phyloP scores from a whole-genome alignment of 2,113 vertebrate species.

The Sylvietta virens region DNA sequence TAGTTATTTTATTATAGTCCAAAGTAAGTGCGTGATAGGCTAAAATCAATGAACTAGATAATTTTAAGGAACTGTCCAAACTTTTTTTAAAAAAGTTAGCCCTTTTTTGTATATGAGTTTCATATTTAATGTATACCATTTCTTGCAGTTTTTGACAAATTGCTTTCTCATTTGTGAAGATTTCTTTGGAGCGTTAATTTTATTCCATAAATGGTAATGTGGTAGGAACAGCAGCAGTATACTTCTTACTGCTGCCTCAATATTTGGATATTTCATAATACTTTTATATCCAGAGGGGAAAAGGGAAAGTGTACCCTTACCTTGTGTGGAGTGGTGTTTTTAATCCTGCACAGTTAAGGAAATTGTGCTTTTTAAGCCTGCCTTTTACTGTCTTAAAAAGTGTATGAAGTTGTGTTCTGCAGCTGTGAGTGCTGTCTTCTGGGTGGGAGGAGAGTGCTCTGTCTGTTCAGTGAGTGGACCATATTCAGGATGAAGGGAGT shows the following conservation, averaged over 20 bases:
- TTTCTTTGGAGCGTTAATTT: constrained; percentile 45
- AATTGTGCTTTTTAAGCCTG: constrained; percentile 26
- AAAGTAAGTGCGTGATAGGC: constrained; percentile 54
- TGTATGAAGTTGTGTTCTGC: background rate
- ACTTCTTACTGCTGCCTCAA: constrained; percentile 39
- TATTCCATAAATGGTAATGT: constrained; percentile 37
- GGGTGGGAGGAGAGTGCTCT: background rate
- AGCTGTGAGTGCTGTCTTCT: background rate
- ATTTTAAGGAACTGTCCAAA: constrained; percentile 49
- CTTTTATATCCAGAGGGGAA: constrained; percentile 1
- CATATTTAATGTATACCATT: constrained; percentile 69
- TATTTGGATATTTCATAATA: background rate
- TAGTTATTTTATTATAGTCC: constrained; percentile 53
- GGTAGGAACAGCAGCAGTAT: constrained; percentile 28
- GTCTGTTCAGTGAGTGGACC: background rate
- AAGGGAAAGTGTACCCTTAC: background rate
- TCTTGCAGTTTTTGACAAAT: constrained; percentile 67
- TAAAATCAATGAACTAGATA: constrained; percentile 51
- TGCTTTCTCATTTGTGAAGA: constrained; percentile 57
- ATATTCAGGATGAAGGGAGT: background rate
- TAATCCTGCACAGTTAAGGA: constrained; percentile 9
- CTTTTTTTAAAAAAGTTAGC: background rate
- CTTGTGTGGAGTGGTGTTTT: background rate
- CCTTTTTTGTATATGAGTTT: constrained; percentile 69
- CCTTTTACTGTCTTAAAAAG: background rate